Evolutionary conservation across 2,113 vertebrate genomes (phyloP).

Genomic region (Melanocharis versteri): DNA sequence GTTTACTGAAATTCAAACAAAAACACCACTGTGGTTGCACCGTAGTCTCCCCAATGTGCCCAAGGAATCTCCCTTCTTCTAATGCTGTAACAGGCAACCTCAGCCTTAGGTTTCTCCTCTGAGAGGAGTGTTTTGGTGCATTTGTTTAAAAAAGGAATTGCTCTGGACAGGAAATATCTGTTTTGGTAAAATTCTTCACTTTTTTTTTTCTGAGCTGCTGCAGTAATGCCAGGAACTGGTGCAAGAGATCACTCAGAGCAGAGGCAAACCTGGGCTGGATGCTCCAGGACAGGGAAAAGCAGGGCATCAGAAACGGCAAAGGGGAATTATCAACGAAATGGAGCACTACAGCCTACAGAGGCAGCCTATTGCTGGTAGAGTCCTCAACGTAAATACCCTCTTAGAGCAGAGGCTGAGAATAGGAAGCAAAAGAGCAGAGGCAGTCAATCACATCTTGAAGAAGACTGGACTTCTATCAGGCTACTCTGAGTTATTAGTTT

Average conservation of each 20-base stretch:
- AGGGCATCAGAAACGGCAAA: not conserved
- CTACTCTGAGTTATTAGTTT: not conserved
- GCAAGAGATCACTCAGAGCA: not conserved
- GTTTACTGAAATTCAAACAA: not conserved
- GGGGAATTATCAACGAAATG: not conserved
- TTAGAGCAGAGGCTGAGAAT: not conserved
- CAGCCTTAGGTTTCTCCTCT: not conserved
- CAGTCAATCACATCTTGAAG: not conserved
- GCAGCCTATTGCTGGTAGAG: not conserved
- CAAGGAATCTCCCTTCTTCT: not conserved
- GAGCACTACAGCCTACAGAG: not conserved
- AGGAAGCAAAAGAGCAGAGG: not conserved
- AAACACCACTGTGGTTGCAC: not conserved
- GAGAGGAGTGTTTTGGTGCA: not conserved
- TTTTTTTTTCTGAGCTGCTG: not conserved
- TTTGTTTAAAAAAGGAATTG: not conserved
- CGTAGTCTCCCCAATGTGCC: not conserved
- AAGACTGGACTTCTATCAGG: not conserved
- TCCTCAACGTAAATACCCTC: not conserved
- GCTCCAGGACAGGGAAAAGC: not conserved
- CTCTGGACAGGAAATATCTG: rapidly evolving
- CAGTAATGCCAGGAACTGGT: not conserved
- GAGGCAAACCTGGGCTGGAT: not conserved
- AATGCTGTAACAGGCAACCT: not conserved
- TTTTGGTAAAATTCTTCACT: not conserved